Conservation (phyloP, 1,140 invertebrate genomes). For the Pristionchus pacificus region DNA sequence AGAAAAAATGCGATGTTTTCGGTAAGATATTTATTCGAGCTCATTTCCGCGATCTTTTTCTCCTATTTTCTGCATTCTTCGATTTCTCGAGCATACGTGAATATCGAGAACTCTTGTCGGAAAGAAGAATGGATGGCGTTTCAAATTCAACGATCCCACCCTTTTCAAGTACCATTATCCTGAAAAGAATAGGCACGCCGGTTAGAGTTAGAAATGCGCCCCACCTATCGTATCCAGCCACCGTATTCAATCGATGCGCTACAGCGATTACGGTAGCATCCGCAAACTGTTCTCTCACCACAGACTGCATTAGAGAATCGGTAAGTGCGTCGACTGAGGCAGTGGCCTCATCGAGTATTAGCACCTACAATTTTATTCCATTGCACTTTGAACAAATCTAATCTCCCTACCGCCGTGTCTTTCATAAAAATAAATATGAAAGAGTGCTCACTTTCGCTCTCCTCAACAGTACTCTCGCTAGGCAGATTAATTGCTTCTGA, state of each 20-base stretch:
- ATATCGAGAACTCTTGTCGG: constrained; percentile 15
- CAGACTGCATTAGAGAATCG: constrained; percentile 14
- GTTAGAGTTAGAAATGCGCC: no score
- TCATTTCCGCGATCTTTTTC: no score
- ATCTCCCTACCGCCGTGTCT: no score
- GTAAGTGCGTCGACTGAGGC: constrained; percentile 20
- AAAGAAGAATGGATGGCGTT: constrained; percentile 14
- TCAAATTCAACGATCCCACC: constrained; percentile 22
- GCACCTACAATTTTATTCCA: no score
- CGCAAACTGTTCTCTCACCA: constrained; percentile 17
- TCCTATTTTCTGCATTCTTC: no score
- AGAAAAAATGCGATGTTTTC: no score
- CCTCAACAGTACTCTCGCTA: constrained; percentile 9
- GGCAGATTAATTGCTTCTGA: constrained; percentile 14
- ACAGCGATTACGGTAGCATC: constrained; percentile 10
- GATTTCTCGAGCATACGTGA: constrained; percentile 18
- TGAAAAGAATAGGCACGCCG: no score
- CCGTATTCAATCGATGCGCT: constrained; percentile 21
- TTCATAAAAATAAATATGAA: no score
- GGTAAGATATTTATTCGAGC: no score
- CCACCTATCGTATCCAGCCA: constrained; percentile 20
- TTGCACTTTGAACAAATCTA: no score
- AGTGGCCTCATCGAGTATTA: constrained; percentile 20
- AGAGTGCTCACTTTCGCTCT: no score
- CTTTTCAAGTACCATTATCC: constrained; percentile 18